phyloP scores from a whole-genome alignment of 2,113 vertebrate species.

The Brachyistius frenatus region DNA sequence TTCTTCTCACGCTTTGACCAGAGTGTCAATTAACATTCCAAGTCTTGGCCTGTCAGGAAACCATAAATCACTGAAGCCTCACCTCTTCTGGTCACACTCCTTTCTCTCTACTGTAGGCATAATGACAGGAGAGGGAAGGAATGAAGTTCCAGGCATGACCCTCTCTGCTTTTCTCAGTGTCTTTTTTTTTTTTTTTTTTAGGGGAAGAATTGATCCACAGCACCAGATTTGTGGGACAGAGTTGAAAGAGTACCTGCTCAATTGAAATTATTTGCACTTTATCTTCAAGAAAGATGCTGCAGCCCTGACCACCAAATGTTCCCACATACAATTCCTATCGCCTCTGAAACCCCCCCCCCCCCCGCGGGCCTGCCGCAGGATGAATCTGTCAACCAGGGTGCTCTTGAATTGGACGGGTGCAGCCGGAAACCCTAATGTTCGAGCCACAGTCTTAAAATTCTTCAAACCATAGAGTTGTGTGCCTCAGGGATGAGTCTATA shows the following conservation, averaged over 20 bases:
- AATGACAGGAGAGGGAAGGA: constrained; percentile 59
- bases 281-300: constrained; percentile 40
- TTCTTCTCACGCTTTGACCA: constrained; percentile 68
- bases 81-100: constrained; percentile 65
- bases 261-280: constrained; percentile 29
- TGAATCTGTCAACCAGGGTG: constrained; percentile 45
- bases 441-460: constrained; percentile 61
- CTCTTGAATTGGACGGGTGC: constrained; percentile 52
- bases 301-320: constrained; percentile 60
- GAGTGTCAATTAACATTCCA: constrained; percentile 82
- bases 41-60: constrained; percentile 69
- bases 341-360: constrained; percentile 43
- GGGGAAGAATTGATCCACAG: background rate
- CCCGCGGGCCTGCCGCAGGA: constrained; percentile 49
- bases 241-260: constrained; percentile 10
- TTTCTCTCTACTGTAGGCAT: constrained; percentile 57
- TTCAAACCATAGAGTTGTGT: constrained; percentile 33
- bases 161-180: background rate
- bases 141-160: constrained; percentile 19
- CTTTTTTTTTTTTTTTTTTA: constrained; percentile 4
- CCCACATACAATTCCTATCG: constrained; percentile 57
- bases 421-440: constrained; percentile 64
- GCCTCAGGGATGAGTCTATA: constrained; percentile 54
- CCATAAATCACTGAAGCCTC: constrained; percentile 76
- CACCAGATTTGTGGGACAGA: constrained; percentile 13